Conservation (phyloP, 2,113 vertebrate species). For the Ammodramus savannarum region DNA sequence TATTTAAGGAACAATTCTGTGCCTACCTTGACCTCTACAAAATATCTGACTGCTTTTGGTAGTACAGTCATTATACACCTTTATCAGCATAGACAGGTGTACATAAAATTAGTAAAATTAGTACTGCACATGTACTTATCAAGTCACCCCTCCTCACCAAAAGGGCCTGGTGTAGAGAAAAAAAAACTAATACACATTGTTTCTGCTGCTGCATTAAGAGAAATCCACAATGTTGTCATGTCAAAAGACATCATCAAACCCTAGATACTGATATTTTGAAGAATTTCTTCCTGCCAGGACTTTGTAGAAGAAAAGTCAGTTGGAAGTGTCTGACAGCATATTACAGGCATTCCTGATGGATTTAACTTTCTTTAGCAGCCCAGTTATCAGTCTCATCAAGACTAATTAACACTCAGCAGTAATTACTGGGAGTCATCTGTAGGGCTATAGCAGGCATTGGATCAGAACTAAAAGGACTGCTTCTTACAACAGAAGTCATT, state of each 20-base stretch:
- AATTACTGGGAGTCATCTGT: neutral
- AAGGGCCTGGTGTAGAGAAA: neutral
- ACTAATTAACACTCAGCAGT: neutral
- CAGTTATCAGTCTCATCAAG: neutral
- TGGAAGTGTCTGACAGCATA: neutral
- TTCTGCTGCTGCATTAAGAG: neutral
- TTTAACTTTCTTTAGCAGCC: neutral
- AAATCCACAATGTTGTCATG: neutral
- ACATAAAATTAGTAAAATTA: neutral
- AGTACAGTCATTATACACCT: neutral
- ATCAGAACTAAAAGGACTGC: neutral
- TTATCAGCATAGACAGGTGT: neutral
- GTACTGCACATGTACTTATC: neutral
- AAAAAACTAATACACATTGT: neutral
- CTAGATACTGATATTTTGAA: neutral
- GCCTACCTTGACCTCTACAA: neutral
- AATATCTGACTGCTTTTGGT: neutral
- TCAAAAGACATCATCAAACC: neutral
- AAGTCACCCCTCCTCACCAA: neutral
- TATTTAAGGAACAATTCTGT: neutral
- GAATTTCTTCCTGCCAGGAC: neutral
- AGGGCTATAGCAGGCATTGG: neutral
- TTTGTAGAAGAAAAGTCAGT: neutral
- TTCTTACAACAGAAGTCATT: neutral
- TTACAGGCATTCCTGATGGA: neutral